phyloP scores from a whole-genome alignment of 2,888 invertebrate genomes.

The Sympetrum striolatum region DNA sequence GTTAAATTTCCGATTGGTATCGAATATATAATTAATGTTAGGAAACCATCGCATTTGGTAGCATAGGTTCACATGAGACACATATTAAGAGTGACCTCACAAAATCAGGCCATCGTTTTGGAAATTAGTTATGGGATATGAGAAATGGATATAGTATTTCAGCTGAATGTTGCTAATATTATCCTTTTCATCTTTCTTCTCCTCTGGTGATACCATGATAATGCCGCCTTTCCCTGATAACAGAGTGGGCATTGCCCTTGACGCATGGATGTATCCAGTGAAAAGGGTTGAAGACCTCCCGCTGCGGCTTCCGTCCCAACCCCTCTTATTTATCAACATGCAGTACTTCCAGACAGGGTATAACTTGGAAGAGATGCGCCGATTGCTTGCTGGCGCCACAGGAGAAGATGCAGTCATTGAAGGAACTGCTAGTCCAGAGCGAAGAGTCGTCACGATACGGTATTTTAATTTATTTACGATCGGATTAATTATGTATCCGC shows the following conservation, averaged over 20 bases:
- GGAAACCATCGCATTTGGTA: no score
- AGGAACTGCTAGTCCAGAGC: conserved; percentile 47
- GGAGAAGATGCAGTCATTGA: conserved; percentile 48
- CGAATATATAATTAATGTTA: no score
- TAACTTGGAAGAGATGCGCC: conserved; percentile 63
- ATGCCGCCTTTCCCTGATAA: not conserved
- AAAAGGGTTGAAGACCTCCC: conserved; percentile 60
- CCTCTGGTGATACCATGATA: not conserved
- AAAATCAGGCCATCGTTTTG: no score
- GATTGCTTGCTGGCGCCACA: conserved; percentile 53
- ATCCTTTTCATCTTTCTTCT: not conserved
- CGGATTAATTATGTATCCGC: no score
- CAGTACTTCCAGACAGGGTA: conserved; percentile 65
- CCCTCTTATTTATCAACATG: conserved; percentile 66
- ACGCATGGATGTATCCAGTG: conserved; percentile 70
- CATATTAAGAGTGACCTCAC: no score
- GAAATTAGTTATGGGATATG: no score
- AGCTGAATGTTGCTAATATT: not conserved
- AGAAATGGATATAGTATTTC: no score
- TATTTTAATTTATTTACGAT: conserved; percentile 51
- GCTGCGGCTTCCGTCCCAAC: conserved; percentile 59
- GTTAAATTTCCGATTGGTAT: no score
- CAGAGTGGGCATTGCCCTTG: conserved; percentile 64
- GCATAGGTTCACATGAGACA: no score
- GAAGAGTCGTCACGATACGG: conserved; percentile 60